A percentile compares a stretch with the other conserved stretches of the same genome.
phyloP scores from a whole-genome alignment of 2,797 vertebrate genomes.

The Aldrovandia affinis region DNA sequence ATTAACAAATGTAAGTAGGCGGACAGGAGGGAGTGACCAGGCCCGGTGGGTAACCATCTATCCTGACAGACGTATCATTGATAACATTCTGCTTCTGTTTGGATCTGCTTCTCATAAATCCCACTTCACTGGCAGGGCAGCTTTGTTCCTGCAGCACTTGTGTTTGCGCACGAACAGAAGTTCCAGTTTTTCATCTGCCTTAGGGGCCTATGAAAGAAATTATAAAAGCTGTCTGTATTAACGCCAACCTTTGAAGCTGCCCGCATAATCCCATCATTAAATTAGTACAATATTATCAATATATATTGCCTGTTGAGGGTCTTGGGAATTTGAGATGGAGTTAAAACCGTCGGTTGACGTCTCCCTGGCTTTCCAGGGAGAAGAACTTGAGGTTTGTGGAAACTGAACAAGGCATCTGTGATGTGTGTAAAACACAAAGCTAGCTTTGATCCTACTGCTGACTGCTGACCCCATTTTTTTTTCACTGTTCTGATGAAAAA shows the following conservation, averaged over 20 bases:
- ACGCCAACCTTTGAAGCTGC: conserved; percentile 14
- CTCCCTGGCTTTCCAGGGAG: background rate
- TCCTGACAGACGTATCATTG: background rate
- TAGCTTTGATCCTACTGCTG: conserved; percentile 8
- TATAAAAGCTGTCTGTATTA: background rate
- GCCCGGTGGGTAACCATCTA: background rate
- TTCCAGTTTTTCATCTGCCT: background rate
- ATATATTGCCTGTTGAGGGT: background rate
- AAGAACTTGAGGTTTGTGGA: background rate
- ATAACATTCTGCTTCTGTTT: background rate
- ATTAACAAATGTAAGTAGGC: conserved; percentile 20
- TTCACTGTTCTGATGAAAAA: conserved; percentile 18
- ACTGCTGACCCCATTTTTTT: background rate
- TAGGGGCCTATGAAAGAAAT: background rate
- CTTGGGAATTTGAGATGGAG: conserved; percentile 6
- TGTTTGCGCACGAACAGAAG: background rate
- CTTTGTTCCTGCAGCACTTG: background rate
- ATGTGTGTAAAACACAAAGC: conserved; percentile 2
- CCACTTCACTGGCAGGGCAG: background rate
- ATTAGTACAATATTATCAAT: conserved; percentile 12
- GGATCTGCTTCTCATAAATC: background rate
- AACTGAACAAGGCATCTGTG: background rate
- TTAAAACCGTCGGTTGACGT: background rate
- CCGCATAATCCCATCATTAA: conserved; percentile 2
- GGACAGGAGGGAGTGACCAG: background rate